Evolutionary conservation across 2,113 vertebrate species (phyloP).

Genomic region (Gymnarchus niloticus): DNA sequence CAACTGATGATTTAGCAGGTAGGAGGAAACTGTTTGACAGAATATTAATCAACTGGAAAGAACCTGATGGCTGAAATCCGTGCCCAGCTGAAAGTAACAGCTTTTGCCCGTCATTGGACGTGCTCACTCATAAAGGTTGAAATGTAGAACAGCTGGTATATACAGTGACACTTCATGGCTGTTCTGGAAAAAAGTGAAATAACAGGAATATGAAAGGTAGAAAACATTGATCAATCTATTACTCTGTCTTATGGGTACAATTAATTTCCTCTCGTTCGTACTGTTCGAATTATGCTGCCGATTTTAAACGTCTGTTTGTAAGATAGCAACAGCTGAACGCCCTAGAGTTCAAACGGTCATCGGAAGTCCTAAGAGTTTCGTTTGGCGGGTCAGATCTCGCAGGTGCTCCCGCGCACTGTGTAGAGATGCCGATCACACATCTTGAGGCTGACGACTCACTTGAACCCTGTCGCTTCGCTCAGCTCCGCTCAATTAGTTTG

Average conservation of each 20-base stretch:
- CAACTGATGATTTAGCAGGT: no score
- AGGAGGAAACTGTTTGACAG: no score
- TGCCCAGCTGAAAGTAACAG: not conserved
- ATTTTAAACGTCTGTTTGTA: not conserved
- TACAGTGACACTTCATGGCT: not conserved
- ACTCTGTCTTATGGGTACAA: not conserved
- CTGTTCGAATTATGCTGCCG: not conserved
- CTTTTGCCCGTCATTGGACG: not conserved
- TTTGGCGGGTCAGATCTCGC: not conserved
- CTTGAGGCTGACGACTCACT: not conserved
- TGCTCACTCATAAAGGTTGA: not conserved
- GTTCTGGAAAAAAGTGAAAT: not conserved
- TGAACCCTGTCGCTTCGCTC: not conserved
- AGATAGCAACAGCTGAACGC: not conserved
- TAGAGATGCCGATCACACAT: not conserved
- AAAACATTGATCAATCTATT: not conserved
- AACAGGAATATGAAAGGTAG: not conserved
- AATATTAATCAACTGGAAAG: no score
- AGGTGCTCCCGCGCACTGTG: not conserved
- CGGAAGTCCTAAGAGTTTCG: no score
- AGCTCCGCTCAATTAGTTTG: not conserved
- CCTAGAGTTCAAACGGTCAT: not conserved
- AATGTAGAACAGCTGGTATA: not conserved
- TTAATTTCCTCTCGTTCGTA: not conserved
- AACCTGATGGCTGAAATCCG: no score